phyloP scores from a whole-genome alignment of 2,888 invertebrate genomes.

The Helicoverpa assulta region DNA sequence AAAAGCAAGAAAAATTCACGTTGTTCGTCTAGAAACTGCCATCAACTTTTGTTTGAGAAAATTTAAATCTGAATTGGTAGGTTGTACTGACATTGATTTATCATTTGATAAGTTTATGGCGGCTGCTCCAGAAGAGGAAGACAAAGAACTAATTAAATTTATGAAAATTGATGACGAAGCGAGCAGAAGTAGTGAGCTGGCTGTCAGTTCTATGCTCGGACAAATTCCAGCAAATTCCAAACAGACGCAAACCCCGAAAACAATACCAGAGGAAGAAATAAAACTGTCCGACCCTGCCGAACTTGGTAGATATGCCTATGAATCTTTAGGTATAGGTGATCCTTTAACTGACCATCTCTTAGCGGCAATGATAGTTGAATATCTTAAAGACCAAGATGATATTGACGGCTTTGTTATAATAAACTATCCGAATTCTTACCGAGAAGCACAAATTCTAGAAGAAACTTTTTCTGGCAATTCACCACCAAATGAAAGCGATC shows the following conservation, averaged over 20 bases:
- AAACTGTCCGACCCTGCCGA: conserved; percentile 85
- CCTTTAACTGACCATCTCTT: conserved; percentile 89
- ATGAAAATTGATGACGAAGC: conserved; percentile 80
- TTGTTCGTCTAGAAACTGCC: conserved; percentile 86
- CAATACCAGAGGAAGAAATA: conserved; percentile 90
- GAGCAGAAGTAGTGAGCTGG: conserved; percentile 73
- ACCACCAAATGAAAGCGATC: conserved; percentile 81
- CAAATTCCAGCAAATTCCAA: conserved; percentile 80
- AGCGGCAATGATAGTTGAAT: conserved; percentile 91
- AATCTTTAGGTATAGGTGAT: conserved; percentile 88
- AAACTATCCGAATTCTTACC: conserved; percentile 91
- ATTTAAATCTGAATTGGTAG: conserved; percentile 89
- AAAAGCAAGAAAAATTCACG: conserved; percentile 78
- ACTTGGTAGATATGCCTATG: conserved; percentile 90
- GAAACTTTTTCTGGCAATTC: conserved; percentile 88
- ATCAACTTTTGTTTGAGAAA: conserved; percentile 90
- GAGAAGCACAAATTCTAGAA: conserved; percentile 91
- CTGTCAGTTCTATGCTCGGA: conserved; percentile 69
- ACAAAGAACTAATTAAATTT: conserved; percentile 78
- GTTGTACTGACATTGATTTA: conserved; percentile 86
- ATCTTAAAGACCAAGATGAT: conserved; percentile 86
- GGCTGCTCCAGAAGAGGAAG: conserved; percentile 73
- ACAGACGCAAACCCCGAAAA: conserved; percentile 91
- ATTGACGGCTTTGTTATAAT: conserved; percentile 91
- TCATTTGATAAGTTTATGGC: conserved; percentile 79